Percentiles rank a stretch among this genome's conserved stretches.
Conservation (phyloP, 2,113 vertebrate species). For the Epinephelus cyanopodus region DNA sequence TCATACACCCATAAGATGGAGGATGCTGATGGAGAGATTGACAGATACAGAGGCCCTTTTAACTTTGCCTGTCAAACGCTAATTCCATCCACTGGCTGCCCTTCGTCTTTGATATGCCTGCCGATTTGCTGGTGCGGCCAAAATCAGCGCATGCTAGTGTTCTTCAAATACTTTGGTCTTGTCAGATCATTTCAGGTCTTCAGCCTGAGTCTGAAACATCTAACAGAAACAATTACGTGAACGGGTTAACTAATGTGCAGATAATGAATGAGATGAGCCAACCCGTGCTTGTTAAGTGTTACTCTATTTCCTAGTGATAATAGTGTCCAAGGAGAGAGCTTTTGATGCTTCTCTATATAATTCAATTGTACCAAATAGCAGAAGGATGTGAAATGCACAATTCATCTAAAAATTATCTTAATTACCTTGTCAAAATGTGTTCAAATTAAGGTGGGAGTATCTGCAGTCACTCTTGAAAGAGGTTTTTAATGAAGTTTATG, state of each 20-base stretch:
- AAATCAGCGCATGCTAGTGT: conserved; percentile 22
- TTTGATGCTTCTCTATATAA: conserved; percentile 31
- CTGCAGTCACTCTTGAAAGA: conserved; percentile 54
- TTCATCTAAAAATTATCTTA: conserved; percentile 45
- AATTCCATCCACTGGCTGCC: conserved; percentile 49
- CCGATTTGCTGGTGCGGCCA: conserved; percentile 52
- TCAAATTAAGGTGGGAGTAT: conserved; percentile 57
- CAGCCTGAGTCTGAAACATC: conserved; percentile 52
- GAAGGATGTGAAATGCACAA: conserved; percentile 26
- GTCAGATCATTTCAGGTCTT: conserved; percentile 65
- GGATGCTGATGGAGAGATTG: conserved; percentile 47
- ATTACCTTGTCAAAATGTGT: conserved; percentile 57
- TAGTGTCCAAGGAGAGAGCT: conserved; percentile 23
- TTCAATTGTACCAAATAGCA: conserved; percentile 17
- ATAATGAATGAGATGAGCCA: conserved; percentile 44
- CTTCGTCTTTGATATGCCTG: conserved; percentile 57
- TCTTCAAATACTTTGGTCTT: conserved; percentile 46
- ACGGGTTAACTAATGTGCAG: conserved; percentile 59
- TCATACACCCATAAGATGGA: conserved; percentile 37
- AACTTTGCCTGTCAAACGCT: conserved; percentile 57
- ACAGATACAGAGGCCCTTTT: conserved; percentile 45
- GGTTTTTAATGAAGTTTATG: conserved; percentile 64
- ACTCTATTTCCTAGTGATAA: conserved; percentile 33
- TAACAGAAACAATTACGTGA: conserved; percentile 50
- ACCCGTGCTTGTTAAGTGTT: conserved; percentile 38